Percentiles rank a stretch among this genome's conserved stretches.
These are phyloP conservation scores for Lasioglossum leucozonium DNA, from an alignment of 2,888 invertebrate genomes.

Conservation along the genomic window DNA sequence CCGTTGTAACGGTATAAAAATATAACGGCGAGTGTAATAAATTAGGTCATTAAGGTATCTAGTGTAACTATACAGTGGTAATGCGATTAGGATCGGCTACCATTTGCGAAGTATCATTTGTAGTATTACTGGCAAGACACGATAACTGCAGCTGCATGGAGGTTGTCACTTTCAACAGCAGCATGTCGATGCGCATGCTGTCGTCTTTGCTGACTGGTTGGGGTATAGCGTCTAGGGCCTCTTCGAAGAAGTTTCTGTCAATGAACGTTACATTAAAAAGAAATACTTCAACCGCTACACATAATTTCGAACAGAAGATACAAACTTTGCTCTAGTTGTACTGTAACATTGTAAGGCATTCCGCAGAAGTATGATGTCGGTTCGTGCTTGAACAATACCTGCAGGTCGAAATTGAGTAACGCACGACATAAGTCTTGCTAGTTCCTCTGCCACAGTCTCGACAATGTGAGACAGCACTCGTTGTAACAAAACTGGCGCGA, in stretches of 20 bases:
- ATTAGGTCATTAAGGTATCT: slow-evolving; percentile 27
- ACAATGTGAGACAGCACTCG: slow-evolving; percentile 91
- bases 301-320: background rate
- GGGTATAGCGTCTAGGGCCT: slow-evolving; percentile 92
- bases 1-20: slow-evolving; percentile 19
- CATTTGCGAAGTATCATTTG: slow-evolving; percentile 45
- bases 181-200: slow-evolving; percentile 76
- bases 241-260: slow-evolving; percentile 87
- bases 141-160: slow-evolving; percentile 81
- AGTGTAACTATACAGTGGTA: slow-evolving; percentile 63
- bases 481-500: slow-evolving; percentile 91
- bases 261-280: background rate
- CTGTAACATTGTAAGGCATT: slow-evolving; percentile 88
- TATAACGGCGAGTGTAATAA: slow-evolving; percentile 23
- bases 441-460: slow-evolving; percentile 96
- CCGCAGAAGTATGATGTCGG: slow-evolving; percentile 90
- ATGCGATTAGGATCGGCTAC: slow-evolving; percentile 65
- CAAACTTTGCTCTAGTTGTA: slow-evolving; percentile 88
- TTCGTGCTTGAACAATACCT: slow-evolving; percentile 91
- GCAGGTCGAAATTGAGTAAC: slow-evolving; percentile 89
- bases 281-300: background rate
- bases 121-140: slow-evolving; percentile 74
- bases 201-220: slow-evolving; percentile 88
- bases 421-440: slow-evolving; percentile 94
- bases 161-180: slow-evolving; percentile 78